These are phyloP conservation scores for Rhea pennata DNA, from an alignment of 2,113 vertebrate species.

Conservation along the genomic window DNA sequence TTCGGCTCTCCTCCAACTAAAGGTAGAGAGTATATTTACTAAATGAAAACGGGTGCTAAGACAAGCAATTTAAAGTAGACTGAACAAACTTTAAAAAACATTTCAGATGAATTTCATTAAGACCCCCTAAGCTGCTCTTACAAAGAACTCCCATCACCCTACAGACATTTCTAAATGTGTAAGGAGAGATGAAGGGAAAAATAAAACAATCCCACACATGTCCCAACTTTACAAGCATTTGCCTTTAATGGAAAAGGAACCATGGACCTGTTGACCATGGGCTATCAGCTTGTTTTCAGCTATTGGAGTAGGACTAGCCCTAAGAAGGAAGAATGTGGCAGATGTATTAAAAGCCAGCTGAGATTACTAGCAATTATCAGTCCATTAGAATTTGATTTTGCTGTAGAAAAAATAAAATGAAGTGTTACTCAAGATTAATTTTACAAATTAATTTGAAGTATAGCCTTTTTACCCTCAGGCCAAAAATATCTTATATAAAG, in stretches of 20 bases:
- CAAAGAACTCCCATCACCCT: background rate
- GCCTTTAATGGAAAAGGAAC: background rate
- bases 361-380: background rate
- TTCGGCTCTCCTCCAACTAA: constrained; percentile 95
- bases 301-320: background rate
- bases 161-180: background rate
- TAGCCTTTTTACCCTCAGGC: background rate
- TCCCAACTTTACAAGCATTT: background rate
- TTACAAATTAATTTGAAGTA: background rate
- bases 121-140: background rate
- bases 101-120: constrained; percentile 1
- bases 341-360: background rate
- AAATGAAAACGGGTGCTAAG: background rate
- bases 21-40: constrained; percentile 46
- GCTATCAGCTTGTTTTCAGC: background rate
- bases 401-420: background rate
- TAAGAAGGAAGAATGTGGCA: background rate
- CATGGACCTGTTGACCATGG: background rate
- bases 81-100: background rate
- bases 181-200: background rate
- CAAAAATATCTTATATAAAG: background rate
- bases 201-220: background rate
- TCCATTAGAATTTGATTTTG: background rate
- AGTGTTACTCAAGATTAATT: background rate
- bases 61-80: background rate